A percentile compares a stretch with the other conserved stretches of the same genome.
Evolutionary conservation across 2,888 invertebrate species (phyloP).

Genomic region (Ganaspis brasiliensis): DNA sequence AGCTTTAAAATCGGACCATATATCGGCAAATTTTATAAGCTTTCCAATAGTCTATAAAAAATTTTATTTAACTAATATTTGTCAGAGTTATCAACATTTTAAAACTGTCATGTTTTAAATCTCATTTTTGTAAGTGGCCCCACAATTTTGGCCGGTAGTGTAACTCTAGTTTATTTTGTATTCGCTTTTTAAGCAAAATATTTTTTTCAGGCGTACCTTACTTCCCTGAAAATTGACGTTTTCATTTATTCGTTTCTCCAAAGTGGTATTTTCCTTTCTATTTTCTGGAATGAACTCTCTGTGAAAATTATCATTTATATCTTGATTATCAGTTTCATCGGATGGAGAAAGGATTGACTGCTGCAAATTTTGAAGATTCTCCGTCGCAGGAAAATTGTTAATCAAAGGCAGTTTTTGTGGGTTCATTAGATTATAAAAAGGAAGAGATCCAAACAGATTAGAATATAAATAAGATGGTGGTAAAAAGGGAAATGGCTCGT

Average conservation of each 20-base stretch:
- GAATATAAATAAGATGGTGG: conserved; percentile 60
- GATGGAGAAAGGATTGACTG: background rate
- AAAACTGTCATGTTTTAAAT: too few species aligned
- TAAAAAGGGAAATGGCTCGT: conserved; percentile 67
- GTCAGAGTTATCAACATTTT: too few species aligned
- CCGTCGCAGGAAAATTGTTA: background rate
- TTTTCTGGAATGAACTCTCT: conserved; percentile 41
- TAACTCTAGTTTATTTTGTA: background rate
- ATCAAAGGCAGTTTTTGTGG: conserved; percentile 16
- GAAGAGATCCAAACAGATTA: conserved; percentile 53
- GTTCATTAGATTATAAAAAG: conserved; percentile 50
- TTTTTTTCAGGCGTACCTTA: background rate
- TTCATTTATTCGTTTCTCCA: conserved; percentile 51
- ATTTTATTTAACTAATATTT: too few species aligned
- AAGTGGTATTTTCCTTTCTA: conserved; percentile 53
- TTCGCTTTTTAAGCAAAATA: background rate
- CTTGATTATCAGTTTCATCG: background rate
- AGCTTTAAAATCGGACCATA: too few species aligned
- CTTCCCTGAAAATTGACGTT: background rate
- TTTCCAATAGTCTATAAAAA: too few species aligned
- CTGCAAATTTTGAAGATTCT: background rate
- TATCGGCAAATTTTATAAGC: too few species aligned
- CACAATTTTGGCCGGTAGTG: too few species aligned
- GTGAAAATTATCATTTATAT: conserved; percentile 50
- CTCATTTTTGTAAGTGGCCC: too few species aligned